A percentile compares a stretch with the other conserved stretches of the same genome.
Evolutionary conservation across 1,140 invertebrate genomes (phyloP).

Genomic region (Drosophila simulans): DNA sequence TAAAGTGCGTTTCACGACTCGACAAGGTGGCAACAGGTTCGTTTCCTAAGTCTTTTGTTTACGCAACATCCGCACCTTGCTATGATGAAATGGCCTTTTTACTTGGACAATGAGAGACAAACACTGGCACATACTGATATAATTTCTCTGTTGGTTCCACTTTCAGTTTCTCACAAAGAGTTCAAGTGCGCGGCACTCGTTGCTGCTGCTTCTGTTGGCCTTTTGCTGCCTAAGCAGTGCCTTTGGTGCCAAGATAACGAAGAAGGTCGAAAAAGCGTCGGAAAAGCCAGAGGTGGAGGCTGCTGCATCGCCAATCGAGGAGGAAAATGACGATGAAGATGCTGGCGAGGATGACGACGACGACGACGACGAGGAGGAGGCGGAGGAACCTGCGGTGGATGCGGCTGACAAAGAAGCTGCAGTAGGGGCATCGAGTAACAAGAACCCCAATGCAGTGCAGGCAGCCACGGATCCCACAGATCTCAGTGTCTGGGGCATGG

Average conservation of each 20-base stretch:
- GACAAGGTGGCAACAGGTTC: conserved; percentile 52
- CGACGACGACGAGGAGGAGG: conserved; percentile 34
- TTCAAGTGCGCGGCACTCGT: conserved; percentile 71
- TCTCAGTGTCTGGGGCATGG: conserved; percentile 80
- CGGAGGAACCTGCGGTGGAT: conserved; percentile 22
- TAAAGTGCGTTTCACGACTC: conserved; percentile 46
- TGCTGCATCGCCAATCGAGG: conserved; percentile 16
- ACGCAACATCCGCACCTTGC: conserved; percentile 63
- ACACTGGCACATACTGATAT: conserved; percentile 36
- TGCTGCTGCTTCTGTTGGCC: conserved; percentile 58
- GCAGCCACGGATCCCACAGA: conserved; percentile 58
- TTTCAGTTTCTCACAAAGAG: conserved; percentile 82
- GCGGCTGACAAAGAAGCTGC: conserved; percentile 47
- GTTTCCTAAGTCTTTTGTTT: conserved; percentile 77
- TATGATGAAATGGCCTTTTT: conserved; percentile 57
- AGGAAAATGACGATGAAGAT: conserved; percentile 27
- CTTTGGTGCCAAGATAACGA: conserved; percentile 66
- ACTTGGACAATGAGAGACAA: conserved; percentile 47
- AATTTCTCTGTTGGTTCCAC: conserved; percentile 55
- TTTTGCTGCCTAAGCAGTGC: conserved; percentile 61
- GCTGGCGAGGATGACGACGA: conserved; percentile 39
- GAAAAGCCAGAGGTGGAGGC: conserved; percentile 43
- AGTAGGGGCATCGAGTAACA: conserved; percentile 10
- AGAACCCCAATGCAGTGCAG: conserved; percentile 68
- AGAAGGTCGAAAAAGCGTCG: conserved; percentile 57